Evolutionary conservation across 1,140 invertebrate genomes (phyloP), one percentile per base, ranked within the genome.

Genomic region (Zaprionus taronus): DNA sequence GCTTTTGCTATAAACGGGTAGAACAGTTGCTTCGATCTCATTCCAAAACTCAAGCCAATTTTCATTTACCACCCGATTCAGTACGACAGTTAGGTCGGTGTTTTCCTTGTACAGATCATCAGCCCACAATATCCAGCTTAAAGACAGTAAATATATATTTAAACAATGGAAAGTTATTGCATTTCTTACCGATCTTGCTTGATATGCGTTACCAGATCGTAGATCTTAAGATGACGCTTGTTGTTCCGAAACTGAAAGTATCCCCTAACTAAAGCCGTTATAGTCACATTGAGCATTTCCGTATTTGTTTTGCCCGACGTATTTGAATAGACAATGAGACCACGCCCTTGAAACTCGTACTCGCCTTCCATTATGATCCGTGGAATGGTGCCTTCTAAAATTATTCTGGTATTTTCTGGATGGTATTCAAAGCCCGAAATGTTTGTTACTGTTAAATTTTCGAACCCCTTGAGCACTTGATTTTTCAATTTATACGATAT

Each of bases 1-100:
- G 12, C 47, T 62, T 58, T 17, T 26, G 14, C 49, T 38, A n/a
- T 63, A 63, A 2, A 38, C 63, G 2, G 68, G 79, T 2, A 80
- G 4, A 1, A 81, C n/a, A 9, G 38, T 68, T 9, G 75, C 28
- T 4, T 79, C 74, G 5, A 82, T 20, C 20, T 82, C 75, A 55
- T 81, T 81, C 80, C 80, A 82, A 4, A 81, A 68, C 11, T 78
- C 64, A 5, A 78, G 20, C 80, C 80, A 82, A 4, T 78, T 69
- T 1, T 77, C 64, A 31, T 82, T 82, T 5, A 82, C 15, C 20
- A 81, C 65, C 0, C 58, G 62, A 49, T 74, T 81, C 0, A 82
- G n/a, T 11, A 58, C 15, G n/a, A 72, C 9, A 2, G 70, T 70
- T 3, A 82, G 49, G 28, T 82, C 79, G 0, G 61, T 64, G 28